Conservation (phyloP, 2,113 vertebrate species). For the Synodontis membranacea region DNA sequence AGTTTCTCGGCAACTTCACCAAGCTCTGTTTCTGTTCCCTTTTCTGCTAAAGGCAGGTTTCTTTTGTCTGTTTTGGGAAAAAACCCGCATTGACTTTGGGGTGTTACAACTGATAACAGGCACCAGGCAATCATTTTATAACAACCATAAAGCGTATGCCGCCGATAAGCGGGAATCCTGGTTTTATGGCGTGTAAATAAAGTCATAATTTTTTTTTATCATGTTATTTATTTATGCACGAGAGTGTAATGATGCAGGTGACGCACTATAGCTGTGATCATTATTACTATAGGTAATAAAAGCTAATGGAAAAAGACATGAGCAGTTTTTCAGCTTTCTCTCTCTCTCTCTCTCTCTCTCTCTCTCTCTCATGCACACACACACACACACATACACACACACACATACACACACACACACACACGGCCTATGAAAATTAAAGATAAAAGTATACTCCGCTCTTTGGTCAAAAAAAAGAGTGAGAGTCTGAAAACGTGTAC, state of each 20-base stretch:
- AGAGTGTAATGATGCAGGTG: not conserved
- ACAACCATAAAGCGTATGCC: not conserved
- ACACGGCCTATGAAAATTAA: not conserved
- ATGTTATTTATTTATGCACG: not conserved
- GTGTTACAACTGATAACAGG: not conserved
- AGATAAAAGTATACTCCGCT: not conserved
- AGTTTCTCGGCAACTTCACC: not conserved
- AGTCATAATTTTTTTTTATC: not conserved
- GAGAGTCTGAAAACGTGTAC: not conserved
- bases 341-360: not conserved
- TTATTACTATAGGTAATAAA: not conserved
- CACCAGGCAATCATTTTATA: not conserved
- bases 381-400: conserved; percentile 13
- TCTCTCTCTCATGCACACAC: not conserved
- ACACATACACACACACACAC: not conserved
- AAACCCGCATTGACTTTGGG: not conserved
- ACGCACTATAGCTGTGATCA: no score
- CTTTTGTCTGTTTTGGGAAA: not conserved
- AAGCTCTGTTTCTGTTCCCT: conserved; percentile 15
- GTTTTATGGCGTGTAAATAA: not conserved
- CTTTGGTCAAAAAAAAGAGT: not conserved
- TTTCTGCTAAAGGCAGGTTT: not conserved
- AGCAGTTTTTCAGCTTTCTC: not conserved
- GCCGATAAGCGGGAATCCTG: conserved; percentile 11
- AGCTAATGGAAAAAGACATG: not conserved